These are phyloP conservation scores for Myotis pilosus DNA, from an alignment of 2,797 vertebrate genomes.

Conservation along the genomic window DNA sequence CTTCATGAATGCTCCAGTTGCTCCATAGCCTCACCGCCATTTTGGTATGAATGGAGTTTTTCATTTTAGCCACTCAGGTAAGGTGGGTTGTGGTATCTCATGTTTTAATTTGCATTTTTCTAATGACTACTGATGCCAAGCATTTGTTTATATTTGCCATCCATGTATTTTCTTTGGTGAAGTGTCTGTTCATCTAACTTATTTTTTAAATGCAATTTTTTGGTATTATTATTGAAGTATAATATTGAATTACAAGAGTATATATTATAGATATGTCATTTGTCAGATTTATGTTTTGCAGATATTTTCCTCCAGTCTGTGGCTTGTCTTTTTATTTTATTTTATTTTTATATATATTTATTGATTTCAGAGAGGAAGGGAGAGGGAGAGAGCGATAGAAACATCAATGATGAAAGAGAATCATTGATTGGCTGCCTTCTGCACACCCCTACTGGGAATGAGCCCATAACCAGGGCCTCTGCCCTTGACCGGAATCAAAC, in stretches of 20 bases:
- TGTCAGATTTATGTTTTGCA: slow-evolving; percentile 11
- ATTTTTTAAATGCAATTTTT: not conserved
- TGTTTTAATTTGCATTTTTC: slow-evolving; percentile 39
- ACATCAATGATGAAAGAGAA: too few relatives aligned
- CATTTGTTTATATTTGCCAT: slow-evolving; percentile 2
- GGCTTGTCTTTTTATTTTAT: not conserved
- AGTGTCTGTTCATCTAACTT: not conserved
- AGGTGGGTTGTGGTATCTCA: not conserved
- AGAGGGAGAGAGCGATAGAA: too few relatives aligned
- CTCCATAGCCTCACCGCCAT: not conserved
- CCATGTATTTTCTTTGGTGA: not conserved
- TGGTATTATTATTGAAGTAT: not conserved
- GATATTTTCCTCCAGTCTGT: not conserved
- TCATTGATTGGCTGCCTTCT: too few relatives aligned
- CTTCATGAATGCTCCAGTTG: not conserved
- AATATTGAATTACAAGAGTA: not conserved
- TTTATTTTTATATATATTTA: too few relatives aligned
- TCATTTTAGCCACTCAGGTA: slow-evolving; percentile 35
- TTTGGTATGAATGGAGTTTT: not conserved
- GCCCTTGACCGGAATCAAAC: too few relatives aligned
- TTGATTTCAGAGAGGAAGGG: too few relatives aligned
- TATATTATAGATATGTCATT: not conserved
- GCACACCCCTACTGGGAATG: too few relatives aligned
- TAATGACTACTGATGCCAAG: not conserved
- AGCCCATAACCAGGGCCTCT: too few relatives aligned